Base-by-base conservation (phyloP, 1,140 invertebrate genomes). In the Aethina tumida region DNA sequence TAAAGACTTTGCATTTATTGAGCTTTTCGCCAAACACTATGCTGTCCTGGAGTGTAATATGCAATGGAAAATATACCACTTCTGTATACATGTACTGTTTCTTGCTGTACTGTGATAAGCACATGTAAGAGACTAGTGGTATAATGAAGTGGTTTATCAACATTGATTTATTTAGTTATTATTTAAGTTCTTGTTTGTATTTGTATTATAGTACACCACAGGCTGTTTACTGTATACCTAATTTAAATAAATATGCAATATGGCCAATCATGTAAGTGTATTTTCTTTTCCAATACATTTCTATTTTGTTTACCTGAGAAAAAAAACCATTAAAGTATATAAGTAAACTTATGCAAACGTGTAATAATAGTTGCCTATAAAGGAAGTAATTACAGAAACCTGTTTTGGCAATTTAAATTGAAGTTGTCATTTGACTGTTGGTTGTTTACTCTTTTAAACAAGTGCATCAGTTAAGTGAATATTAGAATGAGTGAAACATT, bases 171-270 rank as follows among this genome's bases (percentile, higher is more conserved):
- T 26, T 26, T 26, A 10, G 13, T 26, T 26, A 21, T 49, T 41
- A 39, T 44, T 38, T 41, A 41, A 37, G 38, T 45, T 49, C n/a
- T 26, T 13, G 42, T 49, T 35, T 49, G 43, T 38, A 46, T 41
- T 41, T 45, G 41, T 46, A 41, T 35, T 41, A 41, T 48, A 35
- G 43, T 52, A 46, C 43, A 49, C 47, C 45, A 52, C 50, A 49
- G 47, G 47, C 47, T 53, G 45, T 53, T 49, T 53, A 44, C 43
- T 54, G 52, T 54, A 54, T 54, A 54, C 47, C 49, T 54, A 43
- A 52, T 54, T 54, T 54, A 47, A 49, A 51, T 53, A 53, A 53
- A 53, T 50, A 53, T 47, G 51, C 51, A 51, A 50, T 53, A 51
- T 47, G 46, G 49, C 24, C 24, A 26, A 26, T 26, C 14, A 10